These are phyloP conservation scores for Gryllus longicercus DNA, from an alignment of 2,888 invertebrate genomes.

Conservation along the genomic window DNA sequence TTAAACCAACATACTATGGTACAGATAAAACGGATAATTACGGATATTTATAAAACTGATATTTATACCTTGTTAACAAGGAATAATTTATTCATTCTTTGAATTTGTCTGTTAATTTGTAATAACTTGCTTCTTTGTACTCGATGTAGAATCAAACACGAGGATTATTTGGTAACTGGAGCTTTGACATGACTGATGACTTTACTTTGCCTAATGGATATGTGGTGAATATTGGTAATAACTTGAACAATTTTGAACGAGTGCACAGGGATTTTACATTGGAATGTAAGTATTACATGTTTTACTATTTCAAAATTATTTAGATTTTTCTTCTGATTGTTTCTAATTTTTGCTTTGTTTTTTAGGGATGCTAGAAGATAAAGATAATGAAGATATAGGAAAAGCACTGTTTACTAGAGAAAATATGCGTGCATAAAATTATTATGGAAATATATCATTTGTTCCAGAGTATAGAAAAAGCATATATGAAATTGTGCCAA, in stretches of 20 bases:
- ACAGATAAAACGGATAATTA: neutral
- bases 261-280: conserved; percentile 76
- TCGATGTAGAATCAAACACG: conserved; percentile 76
- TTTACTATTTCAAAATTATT: neutral
- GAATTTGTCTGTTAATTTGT: too few relatives aligned
- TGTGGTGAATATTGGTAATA: conserved; percentile 49
- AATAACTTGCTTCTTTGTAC: conserved; percentile 19
- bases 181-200: conserved; percentile 76
- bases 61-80: too few relatives aligned
- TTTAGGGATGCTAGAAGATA: conserved; percentile 75
- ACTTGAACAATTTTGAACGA: conserved; percentile 62
- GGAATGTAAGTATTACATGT: conserved; percentile 58
- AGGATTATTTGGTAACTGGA: conserved; percentile 90
- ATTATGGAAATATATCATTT: conserved; percentile 75
- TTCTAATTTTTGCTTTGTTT: conserved; percentile 25
- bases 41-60: neutral
- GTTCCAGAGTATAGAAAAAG: conserved; percentile 68
- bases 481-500: conserved; percentile 68
- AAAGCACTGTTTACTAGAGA: conserved; percentile 74
- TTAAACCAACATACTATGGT: too few relatives aligned
- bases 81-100: too few relatives aligned
- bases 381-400: conserved; percentile 68
- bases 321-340: too few relatives aligned
- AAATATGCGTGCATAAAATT: conserved; percentile 74
- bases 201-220: conserved; percentile 71